These are phyloP conservation scores for Oreortyx pictus DNA, from an alignment of 2,797 vertebrate species.

Conservation along the genomic window DNA sequence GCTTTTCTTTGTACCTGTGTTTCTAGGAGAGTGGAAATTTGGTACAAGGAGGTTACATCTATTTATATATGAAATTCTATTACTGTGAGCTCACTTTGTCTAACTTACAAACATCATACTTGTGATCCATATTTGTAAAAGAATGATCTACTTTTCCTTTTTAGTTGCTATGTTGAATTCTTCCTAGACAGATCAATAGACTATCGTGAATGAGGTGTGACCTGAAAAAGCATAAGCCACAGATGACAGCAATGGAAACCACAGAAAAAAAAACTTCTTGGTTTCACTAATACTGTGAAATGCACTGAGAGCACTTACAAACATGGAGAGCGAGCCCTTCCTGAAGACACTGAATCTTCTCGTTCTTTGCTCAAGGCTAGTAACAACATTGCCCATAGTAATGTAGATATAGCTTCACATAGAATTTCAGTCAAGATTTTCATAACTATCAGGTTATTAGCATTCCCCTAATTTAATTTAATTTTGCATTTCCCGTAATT, in stretches of 20 bases:
- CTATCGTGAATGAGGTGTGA: not conserved
- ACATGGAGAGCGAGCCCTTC: not conserved
- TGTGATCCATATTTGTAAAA: not conserved
- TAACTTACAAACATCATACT: not conserved
- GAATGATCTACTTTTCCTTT: not conserved
- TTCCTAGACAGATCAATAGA: not conserved
- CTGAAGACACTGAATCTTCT: not conserved
- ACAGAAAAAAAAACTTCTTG: not conserved
- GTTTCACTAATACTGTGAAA: not conserved
- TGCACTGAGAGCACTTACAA: not conserved
- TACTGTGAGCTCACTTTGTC: not conserved
- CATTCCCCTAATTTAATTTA: not conserved
- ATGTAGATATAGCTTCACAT: not conserved
- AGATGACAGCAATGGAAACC: not conserved
- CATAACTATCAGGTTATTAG: not conserved
- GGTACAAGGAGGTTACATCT: not conserved
- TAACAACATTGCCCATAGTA: not conserved
- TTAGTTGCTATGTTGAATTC: not conserved
- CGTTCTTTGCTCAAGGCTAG: not conserved
- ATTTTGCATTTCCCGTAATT: not conserved
- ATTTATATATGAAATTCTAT: not conserved
- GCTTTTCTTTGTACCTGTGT: not conserved
- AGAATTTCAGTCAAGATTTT: not conserved
- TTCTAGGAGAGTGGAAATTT: not conserved
- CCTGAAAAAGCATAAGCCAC: not conserved